Conservation (phyloP, 1,140 invertebrate species). For the Trachelipus rathkii region DNA sequence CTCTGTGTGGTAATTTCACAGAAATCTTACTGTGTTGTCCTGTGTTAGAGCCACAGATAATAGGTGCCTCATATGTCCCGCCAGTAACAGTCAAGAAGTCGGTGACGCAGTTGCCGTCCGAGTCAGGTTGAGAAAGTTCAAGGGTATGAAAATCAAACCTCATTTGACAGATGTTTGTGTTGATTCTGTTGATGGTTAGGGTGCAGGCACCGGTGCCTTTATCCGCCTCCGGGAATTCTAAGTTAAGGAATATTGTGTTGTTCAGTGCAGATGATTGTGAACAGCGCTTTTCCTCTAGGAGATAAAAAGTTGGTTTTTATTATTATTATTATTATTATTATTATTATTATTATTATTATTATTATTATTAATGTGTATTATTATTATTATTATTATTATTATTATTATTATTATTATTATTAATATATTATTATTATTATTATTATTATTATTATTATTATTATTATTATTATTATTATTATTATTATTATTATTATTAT, state of each 20-base stretch:
- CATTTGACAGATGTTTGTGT: constrained; percentile 69
- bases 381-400: background rate
- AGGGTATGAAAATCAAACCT: constrained; percentile 72
- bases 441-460: too few relatives aligned
- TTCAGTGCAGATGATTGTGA: constrained; percentile 47
- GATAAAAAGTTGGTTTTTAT: background rate
- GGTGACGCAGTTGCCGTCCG: constrained; percentile 64
- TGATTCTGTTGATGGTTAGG: constrained; percentile 64
- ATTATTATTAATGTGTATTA: background rate
- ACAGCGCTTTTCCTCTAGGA: constrained; percentile 46
- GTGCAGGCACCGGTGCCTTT: constrained; percentile 63
- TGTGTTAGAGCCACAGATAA: constrained; percentile 72
- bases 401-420: background rate
- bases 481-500: too few relatives aligned
- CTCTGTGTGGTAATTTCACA: background rate
- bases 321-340: background rate
- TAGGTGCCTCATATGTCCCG: constrained; percentile 61
- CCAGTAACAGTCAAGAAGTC: constrained; percentile 68
- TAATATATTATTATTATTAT: background rate
- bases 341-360: background rate
- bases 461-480: too few relatives aligned
- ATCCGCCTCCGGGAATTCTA: constrained; percentile 48
- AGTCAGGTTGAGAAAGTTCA: constrained; percentile 65
- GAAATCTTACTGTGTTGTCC: constrained; percentile 64
- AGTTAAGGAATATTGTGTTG: constrained; percentile 49